Base-by-base conservation (phyloP, 2,797 vertebrate genomes). In the Acrossocheilus fasciatus region DNA sequence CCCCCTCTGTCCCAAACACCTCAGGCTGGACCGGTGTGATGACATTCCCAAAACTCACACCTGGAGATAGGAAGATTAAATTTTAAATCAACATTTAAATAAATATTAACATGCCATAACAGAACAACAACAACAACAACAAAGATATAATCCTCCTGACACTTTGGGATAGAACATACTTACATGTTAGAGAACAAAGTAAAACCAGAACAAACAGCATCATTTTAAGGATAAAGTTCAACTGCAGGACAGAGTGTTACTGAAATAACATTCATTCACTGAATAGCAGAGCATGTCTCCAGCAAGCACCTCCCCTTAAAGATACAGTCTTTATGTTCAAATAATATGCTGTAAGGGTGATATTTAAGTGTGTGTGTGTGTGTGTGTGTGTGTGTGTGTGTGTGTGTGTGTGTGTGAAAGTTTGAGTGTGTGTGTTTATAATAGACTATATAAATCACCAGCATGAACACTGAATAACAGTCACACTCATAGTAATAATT, bases 41-140 rank as follows among this genome's bases (percentile, higher is more conserved):
- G 17, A 23, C 10, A 36, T 84, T 83, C 7, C 52, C 86, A 41
- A 30, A 50, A 74, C 9, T 86, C 41, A 20, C 36, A 80, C 14
- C 76, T 86, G 66, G 14, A 47, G 45, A 77, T 72, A 78, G 43
- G 47, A 57, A 4, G 2, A 23, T 23, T 54, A 0, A 52, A 3
- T 3, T 36, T 5, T 1, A 23, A 50, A 54, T 52, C 2, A 39
- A 7, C 15, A 74, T 45, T 30, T 41, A 6, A 41, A 41, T 43
- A 66, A 34, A 66, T 26, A 34, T 34, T 26, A 6, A 12, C 15
- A 26, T 74, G 43, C 43, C 36, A 39, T 36, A 41, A 41, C 36
- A 70, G 8, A 70, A 41, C 9, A 23, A 17, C 3, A 41, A 41
- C 9, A 23, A 17, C 3, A 41, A 41, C 39, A 41, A 41, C 6